Base-by-base conservation (phyloP, 1,140 invertebrate species). In the Gryllus bimaculatus region DNA sequence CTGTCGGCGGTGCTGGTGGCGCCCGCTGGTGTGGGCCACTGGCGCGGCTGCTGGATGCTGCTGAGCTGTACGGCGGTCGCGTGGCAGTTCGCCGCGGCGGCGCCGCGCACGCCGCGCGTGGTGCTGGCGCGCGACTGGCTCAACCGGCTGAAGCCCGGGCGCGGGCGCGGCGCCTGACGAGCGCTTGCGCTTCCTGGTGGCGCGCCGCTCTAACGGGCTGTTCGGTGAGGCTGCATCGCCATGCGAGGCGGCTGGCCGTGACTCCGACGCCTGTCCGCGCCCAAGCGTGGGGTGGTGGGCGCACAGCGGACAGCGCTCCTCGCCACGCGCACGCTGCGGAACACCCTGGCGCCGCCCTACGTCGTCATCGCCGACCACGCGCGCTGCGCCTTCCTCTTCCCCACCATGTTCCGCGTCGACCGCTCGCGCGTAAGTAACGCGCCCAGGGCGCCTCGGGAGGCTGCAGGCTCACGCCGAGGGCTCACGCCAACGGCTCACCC, bases 41-140 rank as follows among this genome's bases (percentile, higher is more conserved):
- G 94, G 94, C 88, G 94, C 48, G 93, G 93, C 77, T 93, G 93
- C 47, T 96, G 94, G 94, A 89, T 90, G 75, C 88, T 96, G 21
- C 91, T 93, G 88, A 92, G 80, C 83, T 90, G 49, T 92, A 93
- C 84, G 86, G 94, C 47, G 90, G 74, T 75, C 78, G 49, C 48
- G 77, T 47, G 85, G 89, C n/a, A 94, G 76, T 87, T 92, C 8
- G 81, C 85, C 0, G 94, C 80, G 94, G 94, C 7, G 86, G 92
- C 80, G 83, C 87, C 79, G 91, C 91, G 8, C 89, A 93, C 81
- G 87, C 94, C 47, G 79, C 90, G 2, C 91, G 94, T 82, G 92
- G 89, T 80, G 84, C 93, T 47, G 8, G 47, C 8, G 48, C 80
- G 75, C 39, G 47, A 15, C 26, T 39, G 12, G 77, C 81, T 10